Conservation (phyloP, 2,113 vertebrate species). For the Callaeas wilsoni region DNA sequence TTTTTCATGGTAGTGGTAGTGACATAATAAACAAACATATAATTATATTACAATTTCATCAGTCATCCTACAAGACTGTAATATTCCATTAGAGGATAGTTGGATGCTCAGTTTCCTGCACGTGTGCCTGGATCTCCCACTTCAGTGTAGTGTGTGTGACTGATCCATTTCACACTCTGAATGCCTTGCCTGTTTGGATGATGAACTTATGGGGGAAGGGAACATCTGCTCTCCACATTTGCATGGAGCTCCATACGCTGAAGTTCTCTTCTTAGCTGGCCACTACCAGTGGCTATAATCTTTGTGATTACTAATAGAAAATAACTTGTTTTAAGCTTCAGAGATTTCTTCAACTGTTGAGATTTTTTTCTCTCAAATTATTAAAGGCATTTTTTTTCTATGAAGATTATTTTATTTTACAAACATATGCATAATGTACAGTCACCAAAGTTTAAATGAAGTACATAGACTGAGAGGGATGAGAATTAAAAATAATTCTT, state of each 20-base stretch:
- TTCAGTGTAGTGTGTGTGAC: background rate
- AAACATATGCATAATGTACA: background rate
- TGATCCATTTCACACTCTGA: conserved; percentile 5
- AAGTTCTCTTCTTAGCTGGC: background rate
- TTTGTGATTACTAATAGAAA: background rate
- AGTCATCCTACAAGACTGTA: background rate
- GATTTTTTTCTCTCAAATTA: background rate
- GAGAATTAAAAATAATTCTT: background rate
- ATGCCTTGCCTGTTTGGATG: background rate
- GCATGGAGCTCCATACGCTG: background rate
- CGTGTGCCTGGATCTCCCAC: background rate
- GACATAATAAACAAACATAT: background rate
- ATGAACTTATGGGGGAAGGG: background rate
- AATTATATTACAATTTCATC: background rate
- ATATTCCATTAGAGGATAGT: background rate
- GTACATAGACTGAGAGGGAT: background rate
- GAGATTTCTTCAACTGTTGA: background rate
- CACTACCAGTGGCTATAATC: background rate
- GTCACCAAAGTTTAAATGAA: background rate
- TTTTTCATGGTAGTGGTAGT: background rate
- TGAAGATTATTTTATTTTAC: background rate
- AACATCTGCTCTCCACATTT: background rate
- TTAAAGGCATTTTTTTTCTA: background rate
- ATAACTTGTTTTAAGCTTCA: background rate
- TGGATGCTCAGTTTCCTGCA: background rate